Evolutionary conservation across 53 echinoderm and acorn worm genomes (phyloP).

Genomic region (Holothuria scabra): DNA sequence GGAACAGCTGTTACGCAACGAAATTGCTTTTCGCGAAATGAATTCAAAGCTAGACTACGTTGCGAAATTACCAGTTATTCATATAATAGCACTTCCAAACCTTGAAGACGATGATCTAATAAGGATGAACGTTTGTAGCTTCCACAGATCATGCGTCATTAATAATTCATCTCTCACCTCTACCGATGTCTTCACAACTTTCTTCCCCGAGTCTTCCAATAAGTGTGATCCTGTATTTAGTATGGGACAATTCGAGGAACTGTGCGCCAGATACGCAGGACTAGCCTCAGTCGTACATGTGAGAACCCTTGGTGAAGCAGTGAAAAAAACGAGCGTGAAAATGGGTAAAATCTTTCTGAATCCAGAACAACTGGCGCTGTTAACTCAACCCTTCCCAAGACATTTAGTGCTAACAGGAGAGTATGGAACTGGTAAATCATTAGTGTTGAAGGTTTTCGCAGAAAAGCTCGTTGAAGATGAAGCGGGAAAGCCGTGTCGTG

Average conservation of each 20-base stretch:
- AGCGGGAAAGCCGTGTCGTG: background rate
- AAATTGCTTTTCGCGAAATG: constrained; percentile 62
- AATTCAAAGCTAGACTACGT: constrained; percentile 50
- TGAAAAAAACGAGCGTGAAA: constrained; percentile 57
- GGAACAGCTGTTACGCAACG: constrained; percentile 55
- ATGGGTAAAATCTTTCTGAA: constrained; percentile 55
- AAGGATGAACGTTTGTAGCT: constrained; percentile 46
- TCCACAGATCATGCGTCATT: constrained; percentile 26
- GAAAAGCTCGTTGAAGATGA: constrained; percentile 45
- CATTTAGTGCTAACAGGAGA: constrained; percentile 52
- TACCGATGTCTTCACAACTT: background rate
- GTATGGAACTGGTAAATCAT: constrained; percentile 65
- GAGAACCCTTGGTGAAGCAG: constrained; percentile 55
- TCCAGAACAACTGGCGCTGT: constrained; percentile 53
- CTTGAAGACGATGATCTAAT: constrained; percentile 36
- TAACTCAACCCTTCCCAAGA: background rate
- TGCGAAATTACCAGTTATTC: constrained; percentile 27
- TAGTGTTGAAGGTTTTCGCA: constrained; percentile 49
- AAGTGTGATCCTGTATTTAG: constrained; percentile 8
- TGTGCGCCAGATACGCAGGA: constrained; percentile 63
- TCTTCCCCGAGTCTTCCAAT: background rate
- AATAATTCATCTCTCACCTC: constrained; percentile 1
- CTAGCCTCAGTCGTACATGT: constrained; percentile 59
- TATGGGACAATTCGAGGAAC: constrained; percentile 42
- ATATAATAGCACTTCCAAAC: constrained; percentile 62